Percentiles rank a stretch among this genome's conserved stretches.
Conservation (phyloP, 2,113 vertebrate species). For the Centropus unirufus region DNA sequence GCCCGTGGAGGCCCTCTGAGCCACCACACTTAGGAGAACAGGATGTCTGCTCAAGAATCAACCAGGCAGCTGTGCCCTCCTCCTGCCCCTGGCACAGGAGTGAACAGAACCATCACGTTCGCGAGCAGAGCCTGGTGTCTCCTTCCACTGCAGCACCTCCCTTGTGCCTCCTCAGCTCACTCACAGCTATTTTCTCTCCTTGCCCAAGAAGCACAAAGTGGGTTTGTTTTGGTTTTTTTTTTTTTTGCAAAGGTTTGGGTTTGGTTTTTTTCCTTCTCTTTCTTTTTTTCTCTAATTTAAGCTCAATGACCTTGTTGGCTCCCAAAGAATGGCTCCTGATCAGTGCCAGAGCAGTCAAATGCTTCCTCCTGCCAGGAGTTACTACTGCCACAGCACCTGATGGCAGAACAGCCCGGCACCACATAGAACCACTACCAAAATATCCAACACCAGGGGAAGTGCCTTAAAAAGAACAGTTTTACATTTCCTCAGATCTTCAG, state of each 20-base stretch:
- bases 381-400: not conserved
- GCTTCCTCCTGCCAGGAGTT: not conserved
- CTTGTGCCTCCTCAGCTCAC: not conserved
- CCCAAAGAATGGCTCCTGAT: not conserved
- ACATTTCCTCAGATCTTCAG: not conserved
- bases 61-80: not conserved
- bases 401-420: not conserved
- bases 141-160: not conserved
- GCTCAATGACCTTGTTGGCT: not conserved
- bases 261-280: too few relatives aligned
- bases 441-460: not conserved
- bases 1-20: not conserved
- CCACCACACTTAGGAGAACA: not conserved
- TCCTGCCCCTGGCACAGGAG: not conserved
- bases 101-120: fast-evolving
- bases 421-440: not conserved
- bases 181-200: not conserved
- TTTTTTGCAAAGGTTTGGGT: not conserved
- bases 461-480: not conserved
- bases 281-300: not conserved
- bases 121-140: fast-evolving
- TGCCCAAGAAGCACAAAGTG: not conserved
- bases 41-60: not conserved
- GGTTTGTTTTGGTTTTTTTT: not conserved
- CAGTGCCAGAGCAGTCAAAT: not conserved